Evolutionary conservation across 1,140 invertebrate genomes (phyloP).

Genomic region (Drosophila kikkawai): DNA sequence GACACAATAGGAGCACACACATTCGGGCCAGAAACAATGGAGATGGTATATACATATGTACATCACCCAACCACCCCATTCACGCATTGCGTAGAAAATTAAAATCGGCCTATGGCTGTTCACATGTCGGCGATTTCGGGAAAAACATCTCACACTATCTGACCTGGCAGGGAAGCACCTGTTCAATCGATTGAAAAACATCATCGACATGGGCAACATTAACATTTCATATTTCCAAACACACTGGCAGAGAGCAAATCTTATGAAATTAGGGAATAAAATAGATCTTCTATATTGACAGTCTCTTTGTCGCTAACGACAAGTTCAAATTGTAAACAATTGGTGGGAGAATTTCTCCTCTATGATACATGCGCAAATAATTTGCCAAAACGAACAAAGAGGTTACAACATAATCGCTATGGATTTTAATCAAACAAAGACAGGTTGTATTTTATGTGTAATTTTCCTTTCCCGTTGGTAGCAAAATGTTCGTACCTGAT

Average conservation of each 20-base stretch:
- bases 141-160: conserved; percentile 13
- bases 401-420: background rate
- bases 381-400: background rate
- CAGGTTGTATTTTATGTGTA: background rate
- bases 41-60: background rate
- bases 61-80: background rate
- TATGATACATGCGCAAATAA: too few species aligned
- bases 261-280: background rate
- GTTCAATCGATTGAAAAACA: conserved; percentile 37
- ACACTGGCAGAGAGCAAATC: background rate
- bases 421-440: background rate
- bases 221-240: conserved; percentile 6
- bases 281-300: background rate
- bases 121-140: conserved; percentile 13
- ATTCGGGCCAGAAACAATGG: conserved; percentile 2
- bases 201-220: conserved; percentile 2
- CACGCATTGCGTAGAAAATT: conserved; percentile 15
- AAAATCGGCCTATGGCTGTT: conserved; percentile 6
- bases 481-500: background rate
- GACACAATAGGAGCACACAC: conserved; percentile 8
- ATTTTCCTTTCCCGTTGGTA: background rate
- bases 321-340: background rate
- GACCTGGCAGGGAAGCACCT: conserved; percentile 6
- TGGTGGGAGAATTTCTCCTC: background rate
- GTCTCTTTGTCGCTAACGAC: background rate